A percentile compares a stretch with the other conserved stretches of the same genome.
phyloP scores from a whole-genome alignment of 2,797 vertebrate species.

The Gobionotothen gibberifrons region DNA sequence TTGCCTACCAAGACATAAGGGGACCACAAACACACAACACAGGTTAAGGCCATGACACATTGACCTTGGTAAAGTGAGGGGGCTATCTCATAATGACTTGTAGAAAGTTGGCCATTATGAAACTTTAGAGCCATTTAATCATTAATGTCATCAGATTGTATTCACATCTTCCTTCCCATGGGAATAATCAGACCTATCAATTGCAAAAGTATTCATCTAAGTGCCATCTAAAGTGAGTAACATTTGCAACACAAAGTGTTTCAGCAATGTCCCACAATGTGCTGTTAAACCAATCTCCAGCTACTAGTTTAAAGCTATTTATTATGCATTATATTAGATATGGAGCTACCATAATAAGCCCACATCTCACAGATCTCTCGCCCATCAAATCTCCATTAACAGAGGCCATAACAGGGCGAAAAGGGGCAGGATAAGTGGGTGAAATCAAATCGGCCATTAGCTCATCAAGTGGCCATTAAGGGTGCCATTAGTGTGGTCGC shows the following conservation, averaged over 20 bases:
- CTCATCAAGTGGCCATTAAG: constrained; percentile 58
- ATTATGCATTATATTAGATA: not conserved
- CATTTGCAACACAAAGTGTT: not conserved
- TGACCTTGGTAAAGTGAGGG: not conserved
- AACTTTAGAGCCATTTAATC: constrained; percentile 7
- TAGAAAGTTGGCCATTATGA: not conserved
- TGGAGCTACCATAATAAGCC: not conserved
- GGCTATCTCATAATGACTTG: not conserved
- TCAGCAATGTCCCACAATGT: too few species aligned
- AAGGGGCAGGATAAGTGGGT: constrained; percentile 44
- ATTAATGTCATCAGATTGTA: constrained; percentile 6
- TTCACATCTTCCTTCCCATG: not conserved
- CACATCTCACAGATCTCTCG: constrained; percentile 25
- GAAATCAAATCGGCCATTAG: constrained; percentile 47
- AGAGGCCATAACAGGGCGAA: constrained; percentile 21
- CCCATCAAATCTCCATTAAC: constrained; percentile 43
- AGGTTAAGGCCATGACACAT: not conserved
- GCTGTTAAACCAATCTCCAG: too few species aligned
- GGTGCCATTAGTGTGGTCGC: constrained; percentile 25
- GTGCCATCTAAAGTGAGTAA: constrained; percentile 13
- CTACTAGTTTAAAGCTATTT: not conserved
- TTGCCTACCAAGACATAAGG: not conserved
- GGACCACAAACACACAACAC: not conserved
- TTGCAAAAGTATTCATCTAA: constrained; percentile 21
- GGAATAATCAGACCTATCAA: constrained; percentile 22